Evolutionary conservation across 2,113 vertebrate genomes (phyloP).

Genomic region (Calyptomena viridis): DNA sequence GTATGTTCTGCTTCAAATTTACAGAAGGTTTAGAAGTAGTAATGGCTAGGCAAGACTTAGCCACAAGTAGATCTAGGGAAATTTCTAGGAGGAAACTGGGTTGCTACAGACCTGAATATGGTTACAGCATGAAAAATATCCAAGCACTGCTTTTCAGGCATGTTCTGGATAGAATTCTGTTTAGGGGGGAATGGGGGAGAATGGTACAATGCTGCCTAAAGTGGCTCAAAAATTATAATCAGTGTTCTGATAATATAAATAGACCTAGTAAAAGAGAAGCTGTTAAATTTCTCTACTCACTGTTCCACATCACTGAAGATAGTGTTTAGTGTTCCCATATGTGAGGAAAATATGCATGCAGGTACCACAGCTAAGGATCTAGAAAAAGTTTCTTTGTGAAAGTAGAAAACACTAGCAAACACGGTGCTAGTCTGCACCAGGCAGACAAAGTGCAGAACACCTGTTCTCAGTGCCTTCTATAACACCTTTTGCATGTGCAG

Average conservation of each 20-base stretch:
- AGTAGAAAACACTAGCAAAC: too few species aligned
- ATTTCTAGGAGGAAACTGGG: background rate
- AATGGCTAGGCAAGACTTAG: background rate
- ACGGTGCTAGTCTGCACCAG: too few species aligned
- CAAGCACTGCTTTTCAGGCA: background rate
- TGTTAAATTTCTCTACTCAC: background rate
- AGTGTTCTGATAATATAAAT: background rate
- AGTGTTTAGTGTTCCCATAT: background rate
- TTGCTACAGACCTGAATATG: background rate
- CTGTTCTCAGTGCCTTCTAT: background rate
- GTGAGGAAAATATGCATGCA: too few species aligned
- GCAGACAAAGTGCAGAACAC: too few species aligned
- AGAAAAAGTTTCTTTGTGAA: too few species aligned
- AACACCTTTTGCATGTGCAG: background rate
- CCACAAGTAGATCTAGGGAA: background rate
- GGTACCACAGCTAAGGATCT: too few species aligned
- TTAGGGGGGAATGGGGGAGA: accelerated
- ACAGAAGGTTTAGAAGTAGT: background rate
- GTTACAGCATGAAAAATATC: background rate
- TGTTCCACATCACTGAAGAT: background rate
- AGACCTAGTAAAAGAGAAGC: background rate
- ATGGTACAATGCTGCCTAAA: background rate
- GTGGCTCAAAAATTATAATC: background rate
- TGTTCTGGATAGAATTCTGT: background rate
- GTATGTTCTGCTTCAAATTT: background rate